Evolutionary conservation across 2,888 invertebrate species (phyloP).

Genomic region (Gasteruption jaculator): DNA sequence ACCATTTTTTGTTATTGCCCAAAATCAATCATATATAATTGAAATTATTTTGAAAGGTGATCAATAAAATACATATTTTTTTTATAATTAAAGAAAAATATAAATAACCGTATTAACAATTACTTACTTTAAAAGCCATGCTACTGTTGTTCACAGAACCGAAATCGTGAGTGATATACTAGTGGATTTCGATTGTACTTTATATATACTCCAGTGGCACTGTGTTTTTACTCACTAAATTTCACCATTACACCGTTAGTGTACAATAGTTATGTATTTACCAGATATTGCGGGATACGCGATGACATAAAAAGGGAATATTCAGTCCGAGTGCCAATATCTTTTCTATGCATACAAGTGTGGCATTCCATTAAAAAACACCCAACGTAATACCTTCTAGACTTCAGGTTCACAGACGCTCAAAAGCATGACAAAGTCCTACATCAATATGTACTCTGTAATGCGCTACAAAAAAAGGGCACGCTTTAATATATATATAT

Average conservation of each 20-base stretch:
- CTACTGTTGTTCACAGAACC: constrained; percentile 22
- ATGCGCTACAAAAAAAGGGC: too few relatives aligned
- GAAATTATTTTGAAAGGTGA: too few relatives aligned
- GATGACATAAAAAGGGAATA: constrained; percentile 25
- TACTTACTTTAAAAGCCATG: constrained; percentile 40
- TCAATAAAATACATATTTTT: too few relatives aligned
- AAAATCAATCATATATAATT: too few relatives aligned
- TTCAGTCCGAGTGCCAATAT: constrained; percentile 16
- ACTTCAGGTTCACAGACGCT: too few relatives aligned
- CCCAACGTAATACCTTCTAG: constrained; percentile 17
- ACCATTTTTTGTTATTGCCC: too few relatives aligned
- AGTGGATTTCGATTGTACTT: constrained; percentile 24
- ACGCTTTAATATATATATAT: too few relatives aligned
- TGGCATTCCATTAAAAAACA: constrained; percentile 18
- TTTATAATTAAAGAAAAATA: too few relatives aligned
- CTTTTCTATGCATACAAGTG: constrained; percentile 22
- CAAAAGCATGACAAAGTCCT: too few relatives aligned
- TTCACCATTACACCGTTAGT: constrained; percentile 37
- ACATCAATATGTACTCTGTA: too few relatives aligned
- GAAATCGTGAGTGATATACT: constrained; percentile 34
- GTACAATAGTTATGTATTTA: too few relatives aligned
- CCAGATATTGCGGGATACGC: constrained; percentile 22
- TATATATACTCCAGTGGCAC: constrained; percentile 34
- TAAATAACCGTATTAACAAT: too few relatives aligned
- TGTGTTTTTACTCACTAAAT: constrained; percentile 28